Conservation (phyloP, 2,888 invertebrate genomes). For the Oligia fasciuncula region DNA sequence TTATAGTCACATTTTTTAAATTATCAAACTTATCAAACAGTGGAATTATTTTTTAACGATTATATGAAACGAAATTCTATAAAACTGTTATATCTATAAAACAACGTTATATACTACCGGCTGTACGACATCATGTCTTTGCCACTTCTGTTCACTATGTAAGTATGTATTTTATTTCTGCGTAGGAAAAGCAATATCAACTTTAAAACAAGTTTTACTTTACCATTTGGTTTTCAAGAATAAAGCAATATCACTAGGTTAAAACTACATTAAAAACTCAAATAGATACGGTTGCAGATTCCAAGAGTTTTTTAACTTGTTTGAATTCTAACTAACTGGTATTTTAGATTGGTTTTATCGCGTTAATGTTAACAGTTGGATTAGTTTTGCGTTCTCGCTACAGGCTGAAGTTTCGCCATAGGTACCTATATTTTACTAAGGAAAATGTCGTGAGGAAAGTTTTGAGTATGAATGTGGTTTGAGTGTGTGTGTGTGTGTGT, state of each 20-base stretch:
- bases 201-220: slow-evolving; percentile 6
- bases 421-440: no score
- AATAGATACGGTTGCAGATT: slow-evolving; percentile 11
- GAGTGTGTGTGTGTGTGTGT: no score
- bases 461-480: no score
- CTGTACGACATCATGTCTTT: background rate
- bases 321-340: slow-evolving; percentile 17
- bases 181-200: slow-evolving; percentile 16
- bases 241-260: slow-evolving; percentile 5
- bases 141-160: background rate
- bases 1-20: no score
- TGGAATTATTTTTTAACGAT: no score
- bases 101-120: no score
- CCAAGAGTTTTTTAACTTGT: slow-evolving; percentile 14
- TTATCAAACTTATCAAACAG: no score
- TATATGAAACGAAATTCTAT: no score
- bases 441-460: background rate
- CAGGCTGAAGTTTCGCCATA: background rate
- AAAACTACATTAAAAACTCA: slow-evolving; percentile 23
- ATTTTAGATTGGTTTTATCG: slow-evolving; percentile 30
- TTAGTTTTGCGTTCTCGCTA: slow-evolving; percentile 21
- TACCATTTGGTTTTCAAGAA: slow-evolving; percentile 14
- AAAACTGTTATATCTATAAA: no score
- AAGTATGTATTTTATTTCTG: background rate
- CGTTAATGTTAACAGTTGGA: slow-evolving; percentile 9